Base-by-base conservation (phyloP, 2,113 vertebrate species). In the Menura novaehollandiae region DNA sequence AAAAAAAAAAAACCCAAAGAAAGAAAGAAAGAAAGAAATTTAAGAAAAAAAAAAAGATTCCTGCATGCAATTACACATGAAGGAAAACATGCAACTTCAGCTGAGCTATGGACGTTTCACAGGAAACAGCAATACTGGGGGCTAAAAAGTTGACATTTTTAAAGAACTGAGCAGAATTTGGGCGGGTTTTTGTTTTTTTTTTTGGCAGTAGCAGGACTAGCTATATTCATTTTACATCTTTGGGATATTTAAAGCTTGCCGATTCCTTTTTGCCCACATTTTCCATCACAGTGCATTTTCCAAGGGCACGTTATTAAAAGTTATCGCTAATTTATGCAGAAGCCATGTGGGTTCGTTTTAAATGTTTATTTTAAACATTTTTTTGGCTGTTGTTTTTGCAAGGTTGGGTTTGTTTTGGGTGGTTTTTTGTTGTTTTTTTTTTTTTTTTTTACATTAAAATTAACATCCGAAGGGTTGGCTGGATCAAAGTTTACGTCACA, bases 61-160 rank as follows among this genome's bases (percentile, higher is more conserved):
- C 98, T 97, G 97, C 98, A 98, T 98, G 98, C 98, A 98, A 85
- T 96, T 98, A 97, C 80, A 98, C 96, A 98, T 97, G 98, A 97
- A 96, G 97, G 97, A 97, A 74, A 96, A 95, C 98, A 98, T 98
- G 98, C 98, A 98, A 98, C 76, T 97, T 95, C 95, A 95, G 94
- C 97, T 96, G 94, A 97, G 97, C 92, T 97, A 68, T 41, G 94
- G 91, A 75, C 44, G 59, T 95, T 96, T 97, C 88, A 93, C 91
- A 96, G 95, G 83, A 83, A 96, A 91, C 93, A 97, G 88, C 95
- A 96, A 97, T 93, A 85, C 24, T 23, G 94, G 97, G 93, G 94
- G 93, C 95, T 96, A 88, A 21, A 85, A 92, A 84, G 96, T 96
- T 53, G 82, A 95, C 35, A 89, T 85, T 96, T 97, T 98, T 93